phyloP scores from a whole-genome alignment of 2,797 vertebrate genomes.

The Hipposideros larvatus region DNA sequence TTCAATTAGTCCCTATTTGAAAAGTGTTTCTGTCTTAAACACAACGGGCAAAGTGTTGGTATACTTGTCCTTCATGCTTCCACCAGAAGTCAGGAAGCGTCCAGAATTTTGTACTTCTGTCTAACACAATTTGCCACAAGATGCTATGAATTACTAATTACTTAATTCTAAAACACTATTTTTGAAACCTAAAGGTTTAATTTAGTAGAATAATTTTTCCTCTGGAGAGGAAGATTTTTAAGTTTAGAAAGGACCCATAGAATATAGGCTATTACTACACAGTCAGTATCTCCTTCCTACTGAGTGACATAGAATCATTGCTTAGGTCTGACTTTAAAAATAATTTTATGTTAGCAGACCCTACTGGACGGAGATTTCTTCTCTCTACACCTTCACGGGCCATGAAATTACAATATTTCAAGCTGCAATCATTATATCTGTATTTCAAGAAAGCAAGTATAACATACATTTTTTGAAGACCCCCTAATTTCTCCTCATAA shows the following conservation, averaged over 20 bases:
- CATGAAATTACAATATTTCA: constrained; percentile 29
- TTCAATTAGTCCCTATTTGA: constrained; percentile 27
- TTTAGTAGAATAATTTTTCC: constrained; percentile 56
- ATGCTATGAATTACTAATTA: constrained; percentile 72
- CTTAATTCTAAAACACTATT: constrained; percentile 66
- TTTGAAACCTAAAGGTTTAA: constrained; percentile 75
- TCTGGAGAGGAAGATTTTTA: constrained; percentile 37
- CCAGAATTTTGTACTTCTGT: constrained; percentile 41
- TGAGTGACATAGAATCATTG: constrained; percentile 48
- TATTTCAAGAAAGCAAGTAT: constrained; percentile 17
- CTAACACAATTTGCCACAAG: constrained; percentile 51
- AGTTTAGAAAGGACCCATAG: constrained; percentile 40
- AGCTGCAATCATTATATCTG: neutral
- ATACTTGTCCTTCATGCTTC: neutral
- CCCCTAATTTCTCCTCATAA: neutral
- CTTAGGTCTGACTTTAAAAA: constrained; percentile 57
- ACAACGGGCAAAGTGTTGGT: neutral
- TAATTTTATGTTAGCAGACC: constrained; percentile 17
- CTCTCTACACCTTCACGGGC: neutral
- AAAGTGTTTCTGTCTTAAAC: constrained; percentile 51
- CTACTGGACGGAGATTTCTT: neutral
- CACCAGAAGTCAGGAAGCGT: constrained; percentile 50
- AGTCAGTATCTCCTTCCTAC: constrained; percentile 22
- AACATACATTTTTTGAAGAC: neutral
- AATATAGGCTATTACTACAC: constrained; percentile 41